These are phyloP conservation scores for Paralichthys olivaceus DNA, from an alignment of 2,113 vertebrate genomes.

Conservation along the genomic window DNA sequence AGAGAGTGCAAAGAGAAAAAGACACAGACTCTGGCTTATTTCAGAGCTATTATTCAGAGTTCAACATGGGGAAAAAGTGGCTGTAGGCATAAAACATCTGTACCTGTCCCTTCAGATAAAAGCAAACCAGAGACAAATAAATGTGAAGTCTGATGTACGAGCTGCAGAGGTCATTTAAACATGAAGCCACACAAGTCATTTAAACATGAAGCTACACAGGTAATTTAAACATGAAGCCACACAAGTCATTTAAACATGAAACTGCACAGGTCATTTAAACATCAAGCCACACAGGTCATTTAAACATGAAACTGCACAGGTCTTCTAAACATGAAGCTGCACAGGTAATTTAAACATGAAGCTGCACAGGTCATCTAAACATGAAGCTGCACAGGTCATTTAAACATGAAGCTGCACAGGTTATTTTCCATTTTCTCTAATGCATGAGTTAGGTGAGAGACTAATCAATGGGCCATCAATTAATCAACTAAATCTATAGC, in stretches of 20 bases:
- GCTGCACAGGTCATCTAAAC: too few species aligned
- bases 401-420: too few species aligned
- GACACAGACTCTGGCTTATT: conserved; percentile 55
- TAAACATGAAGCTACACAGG: neutral
- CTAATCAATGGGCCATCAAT: neutral
- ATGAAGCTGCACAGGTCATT: too few species aligned
- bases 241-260: too few species aligned
- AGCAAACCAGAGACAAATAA: conserved; percentile 17
- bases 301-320: too few species aligned
- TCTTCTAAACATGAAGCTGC: too few species aligned
- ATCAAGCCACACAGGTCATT: too few species aligned
- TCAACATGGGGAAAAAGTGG: conserved; percentile 20
- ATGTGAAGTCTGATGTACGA: neutral
- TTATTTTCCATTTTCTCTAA: neutral
- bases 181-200: too few species aligned
- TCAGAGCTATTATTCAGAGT: conserved; percentile 46
- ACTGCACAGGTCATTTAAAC: too few species aligned
- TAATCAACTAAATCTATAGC: neutral
- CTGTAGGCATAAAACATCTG: conserved; percentile 50
- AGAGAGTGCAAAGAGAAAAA: conserved; percentile 21
- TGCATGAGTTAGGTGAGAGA: neutral
- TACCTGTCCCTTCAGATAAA: conserved; percentile 48
- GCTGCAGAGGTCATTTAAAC: neutral
- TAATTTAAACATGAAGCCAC: conserved; percentile 7
- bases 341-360: too few species aligned